phyloP scores from a whole-genome alignment of 2,797 vertebrate species.

The Notolepis coatsorum region DNA sequence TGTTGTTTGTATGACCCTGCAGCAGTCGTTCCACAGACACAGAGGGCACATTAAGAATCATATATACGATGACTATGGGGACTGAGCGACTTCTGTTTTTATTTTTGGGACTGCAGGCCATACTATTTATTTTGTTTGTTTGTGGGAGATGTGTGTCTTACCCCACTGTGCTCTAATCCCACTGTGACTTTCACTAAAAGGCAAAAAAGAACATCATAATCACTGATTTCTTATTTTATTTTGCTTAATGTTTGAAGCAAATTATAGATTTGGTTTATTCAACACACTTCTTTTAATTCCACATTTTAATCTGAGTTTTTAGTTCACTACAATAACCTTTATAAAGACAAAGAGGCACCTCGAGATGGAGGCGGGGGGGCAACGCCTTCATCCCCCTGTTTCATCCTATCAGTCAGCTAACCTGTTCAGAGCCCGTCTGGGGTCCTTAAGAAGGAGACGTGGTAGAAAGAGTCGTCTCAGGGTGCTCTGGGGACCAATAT shows the following conservation, averaged over 20 bases:
- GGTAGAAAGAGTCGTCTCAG: slow-evolving; percentile 70
- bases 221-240: no score
- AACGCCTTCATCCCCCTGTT: slow-evolving; percentile 44
- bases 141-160: background rate
- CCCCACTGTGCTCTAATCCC: no score
- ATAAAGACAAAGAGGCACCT: background rate
- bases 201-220: background rate
- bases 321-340: background rate
- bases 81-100: background rate
- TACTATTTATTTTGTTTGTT: background rate
- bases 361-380: background rate
- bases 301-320: no score
- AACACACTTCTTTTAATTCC: background rate
- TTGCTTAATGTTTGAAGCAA: no score
- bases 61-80: background rate
- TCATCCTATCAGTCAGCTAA: slow-evolving; percentile 80
- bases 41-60: background rate
- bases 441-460: slow-evolving; percentile 81
- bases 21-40: background rate
- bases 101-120: background rate
- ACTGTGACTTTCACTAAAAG: background rate
- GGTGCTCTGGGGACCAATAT: slow-evolving; percentile 82
- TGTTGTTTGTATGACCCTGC: background rate
- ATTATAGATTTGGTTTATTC: no score
- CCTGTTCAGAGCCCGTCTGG: slow-evolving; percentile 83